Percentiles rank a stretch among this genome's conserved stretches.
Conservation (phyloP, 2,113 vertebrate genomes). For the Dendrocopos noguchii region DNA sequence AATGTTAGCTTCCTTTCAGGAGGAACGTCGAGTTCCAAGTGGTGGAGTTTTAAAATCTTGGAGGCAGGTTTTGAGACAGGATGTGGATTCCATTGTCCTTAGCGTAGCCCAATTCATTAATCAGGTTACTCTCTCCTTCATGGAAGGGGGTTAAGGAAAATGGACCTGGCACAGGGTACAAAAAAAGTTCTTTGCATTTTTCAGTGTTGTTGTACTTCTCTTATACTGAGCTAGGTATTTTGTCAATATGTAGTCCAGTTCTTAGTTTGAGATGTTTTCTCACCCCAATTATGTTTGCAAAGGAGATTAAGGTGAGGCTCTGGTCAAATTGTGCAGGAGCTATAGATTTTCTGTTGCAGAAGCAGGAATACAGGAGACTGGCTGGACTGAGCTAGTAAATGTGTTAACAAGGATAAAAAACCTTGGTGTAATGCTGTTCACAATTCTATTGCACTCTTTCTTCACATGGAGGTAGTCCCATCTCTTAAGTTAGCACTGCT, state of each 20-base stretch:
- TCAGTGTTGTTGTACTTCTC: background rate
- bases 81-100: slow-evolving; percentile 51
- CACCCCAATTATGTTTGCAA: background rate
- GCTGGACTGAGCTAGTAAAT: background rate
- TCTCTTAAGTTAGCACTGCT: background rate
- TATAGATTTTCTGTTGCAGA: background rate
- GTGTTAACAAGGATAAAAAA: background rate
- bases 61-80: slow-evolving; percentile 15
- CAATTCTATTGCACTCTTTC: background rate
- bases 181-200: background rate
- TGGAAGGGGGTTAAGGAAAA: background rate
- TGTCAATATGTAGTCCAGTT: background rate
- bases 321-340: background rate
- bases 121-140: background rate
- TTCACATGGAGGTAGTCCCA: background rate
- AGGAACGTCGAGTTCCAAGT: background rate
- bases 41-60: slow-evolving; percentile 30
- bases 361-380: background rate
- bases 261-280: background rate
- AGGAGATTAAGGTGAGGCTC: background rate
- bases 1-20: slow-evolving; percentile 46
- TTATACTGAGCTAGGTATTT: background rate
- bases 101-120: background rate
- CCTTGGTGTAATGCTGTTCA: background rate
- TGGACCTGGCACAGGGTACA: background rate